Conservation (phyloP, 2,113 vertebrate species). For the Oostethus manadensis region DNA sequence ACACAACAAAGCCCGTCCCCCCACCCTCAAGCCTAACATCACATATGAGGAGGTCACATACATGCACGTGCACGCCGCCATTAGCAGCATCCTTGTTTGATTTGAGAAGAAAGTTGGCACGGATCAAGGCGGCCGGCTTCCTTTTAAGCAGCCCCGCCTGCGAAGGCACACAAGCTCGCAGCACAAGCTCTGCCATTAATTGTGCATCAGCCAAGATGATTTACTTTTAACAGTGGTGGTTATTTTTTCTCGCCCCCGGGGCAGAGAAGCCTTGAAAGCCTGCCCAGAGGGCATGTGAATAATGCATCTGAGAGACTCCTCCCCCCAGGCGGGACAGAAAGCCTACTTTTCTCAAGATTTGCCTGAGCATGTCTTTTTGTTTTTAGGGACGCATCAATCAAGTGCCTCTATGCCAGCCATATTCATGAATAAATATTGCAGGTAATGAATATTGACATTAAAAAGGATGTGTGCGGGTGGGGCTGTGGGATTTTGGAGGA, state of each 20-base stretch:
- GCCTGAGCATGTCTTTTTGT: constrained; percentile 91
- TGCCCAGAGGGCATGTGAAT: constrained; percentile 98
- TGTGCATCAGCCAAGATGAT: constrained; percentile 98
- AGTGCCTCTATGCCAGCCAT: constrained; percentile 83
- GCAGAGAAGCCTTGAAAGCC: constrained; percentile 99
- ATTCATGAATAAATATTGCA: constrained; percentile 98
- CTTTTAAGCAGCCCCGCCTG: constrained; percentile 77
- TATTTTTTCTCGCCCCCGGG: constrained; percentile 92
- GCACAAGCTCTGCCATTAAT: constrained; percentile 82
- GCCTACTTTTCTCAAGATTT: constrained; percentile 93
- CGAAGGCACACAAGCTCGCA: constrained; percentile 25
- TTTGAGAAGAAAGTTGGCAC: constrained; percentile 57
- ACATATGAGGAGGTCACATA: neutral
- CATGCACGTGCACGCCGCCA: constrained; percentile 46
- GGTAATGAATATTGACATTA: constrained; percentile 88
- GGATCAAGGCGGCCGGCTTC: constrained; percentile 79
- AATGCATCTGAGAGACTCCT: constrained; percentile 99
- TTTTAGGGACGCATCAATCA: constrained; percentile 98
- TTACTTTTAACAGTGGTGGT: constrained; percentile 98
- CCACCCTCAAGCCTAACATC: neutral
- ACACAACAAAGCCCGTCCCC: neutral
- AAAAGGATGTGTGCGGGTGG: constrained; percentile 67
- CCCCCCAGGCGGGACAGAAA: constrained; percentile 88
- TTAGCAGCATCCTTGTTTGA: constrained; percentile 72
- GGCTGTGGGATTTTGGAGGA: constrained; percentile 78